Evolutionary conservation across 2,888 invertebrate species (phyloP), one percentile per base, ranked within the genome.

Genomic region (Acleris cristana): DNA sequence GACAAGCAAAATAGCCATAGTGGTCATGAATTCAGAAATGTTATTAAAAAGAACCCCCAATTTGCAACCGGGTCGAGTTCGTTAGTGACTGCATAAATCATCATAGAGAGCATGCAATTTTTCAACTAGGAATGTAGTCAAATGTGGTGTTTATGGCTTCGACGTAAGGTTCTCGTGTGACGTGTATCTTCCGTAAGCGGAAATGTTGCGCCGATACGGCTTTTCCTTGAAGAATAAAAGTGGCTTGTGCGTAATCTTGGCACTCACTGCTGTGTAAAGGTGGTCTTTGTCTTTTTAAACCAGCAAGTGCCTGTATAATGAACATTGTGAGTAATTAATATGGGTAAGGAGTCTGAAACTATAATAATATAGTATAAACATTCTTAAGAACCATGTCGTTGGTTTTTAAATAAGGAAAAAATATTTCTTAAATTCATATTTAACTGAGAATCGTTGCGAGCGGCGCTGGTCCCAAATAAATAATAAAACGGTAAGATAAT

Each of bases 201-300:
- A 58, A 58, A 45, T 48, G 48, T 48, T 48, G 48, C 40, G 40
- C 48, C 48, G n/a, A 56, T 23, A 21, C 23, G 18, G n/a, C 21
- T 58, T 58, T 58, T 48, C 48, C 58, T 58, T 58, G 48, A 58
- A 12, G 45, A 48, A 58, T 58, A 45, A 58, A 58, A 58, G 48
- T 58, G 26, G 45, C 23, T 58, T 48, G 58, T 19, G 55, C 56
- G 16, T 56, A 44, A 44, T 44, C 56, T 56, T 56, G 56, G 21
- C 56, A 44, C 23, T 55, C 44, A 44, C 48, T 44, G 44, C 21
- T 7, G 44, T 44, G 44, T 56, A 58, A 48, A 26, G 51, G 19
- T 58, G 51, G 19, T 58, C 18, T n/a, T 58, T 45, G 19, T 56
- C 19, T 19, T 7, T 40, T 4, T 4, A 19, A 19, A n/a, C 30